phyloP scores from a whole-genome alignment of 2,797 vertebrate genomes.

The Chrosomus eos region DNA sequence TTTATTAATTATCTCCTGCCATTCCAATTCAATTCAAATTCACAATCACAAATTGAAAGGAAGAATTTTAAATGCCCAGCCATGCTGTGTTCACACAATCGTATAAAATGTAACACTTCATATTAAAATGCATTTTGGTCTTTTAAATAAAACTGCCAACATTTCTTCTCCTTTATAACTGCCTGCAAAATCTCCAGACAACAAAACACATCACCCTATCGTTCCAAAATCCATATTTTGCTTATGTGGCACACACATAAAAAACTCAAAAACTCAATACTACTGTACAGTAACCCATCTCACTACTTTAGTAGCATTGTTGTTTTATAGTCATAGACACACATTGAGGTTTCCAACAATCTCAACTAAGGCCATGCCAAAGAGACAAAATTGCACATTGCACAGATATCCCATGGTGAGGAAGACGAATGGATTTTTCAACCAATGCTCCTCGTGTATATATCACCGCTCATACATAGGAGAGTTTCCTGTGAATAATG shows the following conservation, averaged over 20 bases:
- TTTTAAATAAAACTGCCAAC: neutral
- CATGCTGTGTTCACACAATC: neutral
- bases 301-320: conserved; percentile 7
- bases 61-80: neutral
- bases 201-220: neutral
- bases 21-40: neutral
- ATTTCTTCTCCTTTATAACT: neutral
- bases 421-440: conserved; percentile 31
- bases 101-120: neutral
- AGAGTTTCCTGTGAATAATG: conserved; percentile 50
- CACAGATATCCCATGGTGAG: conserved; percentile 5
- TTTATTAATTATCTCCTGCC: neutral
- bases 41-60: neutral
- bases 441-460: neutral
- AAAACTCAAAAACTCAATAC: neutral
- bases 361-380: neutral
- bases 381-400: conserved; percentile 17
- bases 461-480: conserved; percentile 30
- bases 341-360: conserved; percentile 15
- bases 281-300: neutral
- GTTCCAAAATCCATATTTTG: neutral
- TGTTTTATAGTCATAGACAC: conserved; percentile 21
- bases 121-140: neutral
- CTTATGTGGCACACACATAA: neutral
- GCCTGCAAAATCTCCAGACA: neutral